A percentile compares a stretch with the other conserved stretches of the same genome.
Evolutionary conservation across 2,797 vertebrate species (phyloP).

Genomic region (Dendrocincla fuliginosa): DNA sequence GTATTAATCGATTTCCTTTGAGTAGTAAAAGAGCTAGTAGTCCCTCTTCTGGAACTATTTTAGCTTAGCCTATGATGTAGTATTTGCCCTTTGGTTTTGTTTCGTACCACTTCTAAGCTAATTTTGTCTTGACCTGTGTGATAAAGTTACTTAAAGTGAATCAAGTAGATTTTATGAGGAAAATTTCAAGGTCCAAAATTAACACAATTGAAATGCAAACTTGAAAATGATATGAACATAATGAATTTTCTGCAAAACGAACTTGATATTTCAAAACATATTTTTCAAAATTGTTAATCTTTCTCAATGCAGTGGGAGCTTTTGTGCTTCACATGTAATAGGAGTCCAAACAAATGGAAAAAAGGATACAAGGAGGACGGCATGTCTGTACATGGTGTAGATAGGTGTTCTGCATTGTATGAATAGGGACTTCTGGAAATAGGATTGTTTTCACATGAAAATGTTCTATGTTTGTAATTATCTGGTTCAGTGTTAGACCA

Average conservation of each 20-base stretch:
- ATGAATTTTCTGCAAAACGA: not conserved
- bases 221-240: not conserved
- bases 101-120: not conserved
- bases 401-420: not conserved
- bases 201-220: not conserved
- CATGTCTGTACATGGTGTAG: not conserved
- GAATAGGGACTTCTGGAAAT: not conserved
- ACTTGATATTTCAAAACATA: not conserved
- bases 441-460: not conserved
- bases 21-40: not conserved
- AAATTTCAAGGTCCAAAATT: not conserved
- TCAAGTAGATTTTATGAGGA: not conserved
- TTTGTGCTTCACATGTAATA: not conserved
- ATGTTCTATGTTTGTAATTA: not conserved
- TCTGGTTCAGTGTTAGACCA: not conserved
- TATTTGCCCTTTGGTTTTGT: not conserved
- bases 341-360: not conserved
- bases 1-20: not conserved
- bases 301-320: not conserved
- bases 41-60: not conserved
- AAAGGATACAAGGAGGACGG: not conserved
- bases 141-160: not conserved
- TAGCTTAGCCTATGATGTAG: not conserved
- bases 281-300: not conserved
- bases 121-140: not conserved